Conservation (phyloP, 2,888 invertebrate genomes). For the Dynastes maya region DNA sequence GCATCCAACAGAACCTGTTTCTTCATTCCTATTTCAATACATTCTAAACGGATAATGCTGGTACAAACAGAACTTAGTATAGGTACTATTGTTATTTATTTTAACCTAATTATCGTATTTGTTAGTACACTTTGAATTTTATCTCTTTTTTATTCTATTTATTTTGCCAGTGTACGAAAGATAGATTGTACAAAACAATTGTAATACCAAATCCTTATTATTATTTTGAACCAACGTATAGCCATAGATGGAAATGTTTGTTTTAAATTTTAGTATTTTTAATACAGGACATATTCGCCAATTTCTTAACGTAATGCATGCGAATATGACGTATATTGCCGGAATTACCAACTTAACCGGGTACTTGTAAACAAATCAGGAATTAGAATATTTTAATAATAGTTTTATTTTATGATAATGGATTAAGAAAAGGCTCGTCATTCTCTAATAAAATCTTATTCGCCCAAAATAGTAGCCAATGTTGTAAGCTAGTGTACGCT, state of each 20-base stretch:
- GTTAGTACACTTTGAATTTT: neutral
- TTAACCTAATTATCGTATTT: neutral
- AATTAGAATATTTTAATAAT: neutral
- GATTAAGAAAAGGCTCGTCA: neutral
- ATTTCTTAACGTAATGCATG: no score
- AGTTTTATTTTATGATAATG: neutral
- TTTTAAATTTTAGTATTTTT: no score
- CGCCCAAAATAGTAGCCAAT: neutral
- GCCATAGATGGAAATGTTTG: no score
- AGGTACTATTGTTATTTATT: neutral
- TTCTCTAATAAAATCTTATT: slow-evolving; percentile 11
- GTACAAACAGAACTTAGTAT: neutral
- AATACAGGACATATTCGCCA: no score
- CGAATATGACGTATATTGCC: no score
- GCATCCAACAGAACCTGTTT: no score
- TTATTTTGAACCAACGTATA: no score
- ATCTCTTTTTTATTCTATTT: neutral
- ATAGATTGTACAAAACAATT: neutral
- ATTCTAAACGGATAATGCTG: slow-evolving; percentile 2
- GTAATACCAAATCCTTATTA: neutral
- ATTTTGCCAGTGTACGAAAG: neutral
- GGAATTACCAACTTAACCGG: no score
- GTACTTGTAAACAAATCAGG: no score
- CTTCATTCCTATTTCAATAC: slow-evolving; percentile 12
- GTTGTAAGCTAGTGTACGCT: neutral